These are phyloP conservation scores for Halocynthia aurantium DNA, from an alignment of 23 tunicate genomes.

Conservation along the genomic window DNA sequence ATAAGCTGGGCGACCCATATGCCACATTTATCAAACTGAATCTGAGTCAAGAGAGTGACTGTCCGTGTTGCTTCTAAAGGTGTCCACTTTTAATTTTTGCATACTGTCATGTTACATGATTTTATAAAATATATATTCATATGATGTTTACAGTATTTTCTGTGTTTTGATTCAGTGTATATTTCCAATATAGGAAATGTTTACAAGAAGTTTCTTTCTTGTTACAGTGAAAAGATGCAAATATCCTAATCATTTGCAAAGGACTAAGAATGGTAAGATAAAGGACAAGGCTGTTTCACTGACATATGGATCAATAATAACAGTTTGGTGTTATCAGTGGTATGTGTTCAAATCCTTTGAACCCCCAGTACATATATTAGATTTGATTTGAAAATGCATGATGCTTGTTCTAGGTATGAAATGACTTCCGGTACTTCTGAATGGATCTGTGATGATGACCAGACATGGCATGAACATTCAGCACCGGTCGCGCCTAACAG, in stretches of 20 bases:
- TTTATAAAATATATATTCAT: too few species aligned
- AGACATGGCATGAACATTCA: conserved; percentile 52
- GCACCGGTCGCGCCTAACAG: conserved; percentile 9
- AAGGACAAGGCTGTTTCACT: conserved; percentile 5
- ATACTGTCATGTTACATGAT: too few species aligned
- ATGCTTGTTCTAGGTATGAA: conserved; percentile 34
- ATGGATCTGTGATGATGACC: conserved; percentile 60
- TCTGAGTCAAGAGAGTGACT: too few species aligned
- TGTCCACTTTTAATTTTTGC: too few species aligned
- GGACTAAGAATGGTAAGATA: conserved; percentile 4
- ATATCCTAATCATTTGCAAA: background rate
- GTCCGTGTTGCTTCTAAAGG: too few species aligned
- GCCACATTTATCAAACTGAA: too few species aligned
- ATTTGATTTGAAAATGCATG: background rate
- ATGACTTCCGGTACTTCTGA: conserved; percentile 42
- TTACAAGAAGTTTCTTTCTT: background rate
- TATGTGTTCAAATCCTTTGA: conserved; percentile 11
- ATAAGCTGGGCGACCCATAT: background rate
- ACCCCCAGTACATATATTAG: conserved; percentile 3
- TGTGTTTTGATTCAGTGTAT: too few species aligned
- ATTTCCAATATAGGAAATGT: too few species aligned
- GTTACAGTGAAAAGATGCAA: conserved; percentile 17
- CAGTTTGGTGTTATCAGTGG: conserved; percentile 13
- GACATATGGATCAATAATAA: conserved; percentile 21
- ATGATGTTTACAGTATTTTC: too few species aligned